These are phyloP conservation scores for Choreutis nemorana DNA, from an alignment of 2,888 invertebrate species.

Conservation along the genomic window DNA sequence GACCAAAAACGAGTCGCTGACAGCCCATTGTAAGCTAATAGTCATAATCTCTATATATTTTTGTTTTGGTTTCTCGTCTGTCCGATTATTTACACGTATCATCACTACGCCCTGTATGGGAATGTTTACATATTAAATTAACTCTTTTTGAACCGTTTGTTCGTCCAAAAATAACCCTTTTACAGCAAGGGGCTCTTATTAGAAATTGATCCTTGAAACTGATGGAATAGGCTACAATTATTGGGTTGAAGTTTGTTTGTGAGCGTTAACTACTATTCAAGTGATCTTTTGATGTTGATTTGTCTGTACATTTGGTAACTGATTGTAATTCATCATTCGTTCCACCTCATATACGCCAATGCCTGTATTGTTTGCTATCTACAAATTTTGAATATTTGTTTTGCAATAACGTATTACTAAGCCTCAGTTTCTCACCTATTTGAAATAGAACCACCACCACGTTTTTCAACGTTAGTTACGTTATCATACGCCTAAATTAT, in stretches of 20 bases:
- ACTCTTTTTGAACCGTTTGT: conserved; percentile 28
- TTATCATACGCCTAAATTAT: background rate
- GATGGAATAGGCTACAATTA: conserved; percentile 2
- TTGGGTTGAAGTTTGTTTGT: conserved; percentile 2
- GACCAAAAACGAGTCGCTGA: conserved; percentile 51
- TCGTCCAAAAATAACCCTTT: conserved; percentile 20
- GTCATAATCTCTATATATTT: conserved; percentile 46
- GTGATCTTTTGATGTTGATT: background rate
- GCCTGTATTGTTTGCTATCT: too few relatives aligned
- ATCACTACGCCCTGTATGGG: conserved; percentile 38
- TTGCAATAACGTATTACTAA: too few relatives aligned
- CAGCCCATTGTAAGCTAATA: conserved; percentile 55
- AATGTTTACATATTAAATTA: conserved; percentile 55
- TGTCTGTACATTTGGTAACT: background rate
- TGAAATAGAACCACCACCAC: too few relatives aligned
- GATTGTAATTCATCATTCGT: background rate
- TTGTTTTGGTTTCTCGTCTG: conserved; percentile 30
- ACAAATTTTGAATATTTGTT: too few relatives aligned
- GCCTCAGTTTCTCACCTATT: background rate
- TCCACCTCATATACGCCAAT: background rate
- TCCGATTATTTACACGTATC: conserved; percentile 43
- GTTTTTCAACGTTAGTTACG: background rate
- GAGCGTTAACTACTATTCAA: background rate
- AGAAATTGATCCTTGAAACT: conserved; percentile 10
- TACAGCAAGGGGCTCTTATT: conserved; percentile 9